Base-by-base conservation (phyloP, 2,797 vertebrate genomes). In the Acestrorhynchus altus region DNA sequence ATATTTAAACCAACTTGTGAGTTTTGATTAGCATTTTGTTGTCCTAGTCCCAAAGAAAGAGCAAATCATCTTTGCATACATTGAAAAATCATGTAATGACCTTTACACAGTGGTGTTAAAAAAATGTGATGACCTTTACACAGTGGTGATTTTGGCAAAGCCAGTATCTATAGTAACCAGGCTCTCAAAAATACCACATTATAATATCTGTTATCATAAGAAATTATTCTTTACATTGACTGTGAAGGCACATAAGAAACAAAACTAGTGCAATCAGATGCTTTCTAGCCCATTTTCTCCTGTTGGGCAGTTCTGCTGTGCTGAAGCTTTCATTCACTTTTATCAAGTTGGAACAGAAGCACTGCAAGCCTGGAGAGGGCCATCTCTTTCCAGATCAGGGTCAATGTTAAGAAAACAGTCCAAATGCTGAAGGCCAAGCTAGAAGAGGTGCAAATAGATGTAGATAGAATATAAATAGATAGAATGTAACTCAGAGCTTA, bases 311-410 rank as follows among this genome's bases (percentile, higher is more conserved):
- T 73, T 73, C 54, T 35, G 68, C 63, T 71, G 35, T 24, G 61
- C 10, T 54, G 40, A 75, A 63, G n/a, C 72, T 68, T 44, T 72
- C n/a, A 24, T 51, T 46, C 68, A 39, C 16, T 16, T 56, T 83
- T 80, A 83, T 83, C 81, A 80, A 59, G 49, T 47, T 49, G 56
- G 20, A 59, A 39, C 82, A 83, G 82, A 74, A 65, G 81, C 76
- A 57, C 51, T 72, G 20, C 24, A 63, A 77, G 67, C 60, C 63
- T 79, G 68, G 72, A 52, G 12, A 73, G 67, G 54, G 72, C 63
- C 61, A 18, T 47, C 40, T 22, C 49, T 20, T 28, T 46, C 75
- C 18, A 13, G 42, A 66, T 60, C 57, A 31, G 31, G 61, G 49
- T 22, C 13, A 16, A 44, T 61, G 47, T 35, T 20, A 72, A 76